Base-by-base conservation (phyloP, 2,113 vertebrate genomes). In the Lanius ludovicianus region DNA sequence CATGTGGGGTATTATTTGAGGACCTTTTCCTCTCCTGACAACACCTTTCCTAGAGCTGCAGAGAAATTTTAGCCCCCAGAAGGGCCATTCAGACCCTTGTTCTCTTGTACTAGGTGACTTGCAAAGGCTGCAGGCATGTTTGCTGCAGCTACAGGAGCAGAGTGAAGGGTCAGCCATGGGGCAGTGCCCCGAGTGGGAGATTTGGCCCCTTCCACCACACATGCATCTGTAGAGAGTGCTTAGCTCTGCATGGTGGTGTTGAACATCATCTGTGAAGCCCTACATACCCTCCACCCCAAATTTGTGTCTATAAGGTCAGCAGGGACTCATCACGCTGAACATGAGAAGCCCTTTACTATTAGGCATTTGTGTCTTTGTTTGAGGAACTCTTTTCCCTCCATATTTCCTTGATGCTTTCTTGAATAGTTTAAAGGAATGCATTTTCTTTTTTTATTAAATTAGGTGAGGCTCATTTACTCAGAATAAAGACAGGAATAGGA, bases 331-430 rank as follows among this genome's bases (percentile, higher is more conserved):
- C 6, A 21, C 24, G 6, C 28, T 92, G 37, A 37, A 57, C 56
- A 28, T 46, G 37, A 80, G n/a, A 88, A 81, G 31, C 13, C 10
- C 41, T 81, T 89, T 75, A 47, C 39, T 83, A 42, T 59, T 56
- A 44, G 10, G 1, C 25, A 17, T 52, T 75, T 73, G n/a, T 23
- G 14, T 59, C 2, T 68, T 78, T 47, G 35, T 67, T 49, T 10
- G 3, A 62, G 20, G 14, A 82, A 71, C 23, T 23, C 0, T 76
- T 84, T 89, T 84, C 46, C 11, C 21, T 88, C 21, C 12, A 0
- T 86, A n/a, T 75, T 90, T 88, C 46, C 71, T 31, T 71, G 15
- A 30, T 84, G 17, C 13, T 85, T 75, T 71, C 50, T 80, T 91
- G 25, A 76, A 50, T 24, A 42, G 15, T 59, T 89, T 77, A 67